Conservation (phyloP, 2,888 invertebrate genomes). For the Pyrochroa serraticornis region DNA sequence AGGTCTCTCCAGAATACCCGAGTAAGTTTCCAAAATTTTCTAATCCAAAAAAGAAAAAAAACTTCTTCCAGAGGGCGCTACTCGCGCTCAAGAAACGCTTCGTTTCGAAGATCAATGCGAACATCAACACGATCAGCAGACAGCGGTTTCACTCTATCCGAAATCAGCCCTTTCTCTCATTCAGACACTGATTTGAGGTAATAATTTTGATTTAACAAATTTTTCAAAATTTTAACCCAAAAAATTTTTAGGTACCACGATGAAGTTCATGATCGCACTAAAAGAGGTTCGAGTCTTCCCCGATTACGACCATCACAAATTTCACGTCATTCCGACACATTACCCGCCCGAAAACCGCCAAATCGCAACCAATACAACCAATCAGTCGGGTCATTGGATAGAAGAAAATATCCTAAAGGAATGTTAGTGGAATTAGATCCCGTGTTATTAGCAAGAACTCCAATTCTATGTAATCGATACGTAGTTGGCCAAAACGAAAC, state of each 20-base stretch:
- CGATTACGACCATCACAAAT: conserved; percentile 52
- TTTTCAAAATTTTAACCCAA: too few species aligned
- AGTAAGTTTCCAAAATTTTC: conserved; percentile 23
- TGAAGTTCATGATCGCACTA: conserved; percentile 38
- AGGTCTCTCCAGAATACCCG: conserved; percentile 13
- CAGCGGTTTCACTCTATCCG: conserved; percentile 65
- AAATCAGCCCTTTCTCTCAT: conserved; percentile 67
- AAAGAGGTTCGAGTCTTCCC: conserved; percentile 42
- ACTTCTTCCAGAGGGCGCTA: conserved; percentile 44
- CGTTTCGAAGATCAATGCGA: conserved; percentile 64
- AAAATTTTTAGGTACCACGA: conserved; percentile 52
- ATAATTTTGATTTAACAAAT: too few species aligned
- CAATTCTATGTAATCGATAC: conserved; percentile 75
- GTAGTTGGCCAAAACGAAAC: conserved; percentile 63
- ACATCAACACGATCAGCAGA: conserved; percentile 68
- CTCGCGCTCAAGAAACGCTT: conserved; percentile 60
- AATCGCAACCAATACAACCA: conserved; percentile 27
- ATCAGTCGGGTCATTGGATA: conserved; percentile 49
- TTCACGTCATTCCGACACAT: conserved; percentile 51
- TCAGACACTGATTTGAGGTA: conserved; percentile 78
- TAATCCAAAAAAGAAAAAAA: conserved; percentile 1
- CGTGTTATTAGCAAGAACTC: conserved; percentile 60
- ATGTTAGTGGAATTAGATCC: conserved; percentile 53
- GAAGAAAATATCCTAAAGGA: conserved; percentile 43
- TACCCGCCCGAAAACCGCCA: conserved; percentile 27